Percentiles rank a stretch among this genome's conserved stretches.
These are phyloP conservation scores for Hyposoter didymator DNA, from an alignment of 2,888 invertebrate species.

Conservation along the genomic window DNA sequence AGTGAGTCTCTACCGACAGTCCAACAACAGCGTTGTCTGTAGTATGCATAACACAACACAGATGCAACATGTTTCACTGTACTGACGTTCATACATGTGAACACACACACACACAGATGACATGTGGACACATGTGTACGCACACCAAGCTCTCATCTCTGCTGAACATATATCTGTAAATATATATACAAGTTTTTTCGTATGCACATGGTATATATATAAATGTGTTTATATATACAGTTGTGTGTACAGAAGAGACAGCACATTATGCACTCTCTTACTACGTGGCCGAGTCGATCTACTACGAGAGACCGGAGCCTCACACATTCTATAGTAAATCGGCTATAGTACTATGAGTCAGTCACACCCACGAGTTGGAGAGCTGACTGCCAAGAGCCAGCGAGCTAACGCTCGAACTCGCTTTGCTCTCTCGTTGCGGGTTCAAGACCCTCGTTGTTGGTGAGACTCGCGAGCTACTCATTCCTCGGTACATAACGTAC, in stretches of 20 bases:
- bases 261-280: constrained; percentile 64
- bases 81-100: neutral
- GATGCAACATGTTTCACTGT: neutral
- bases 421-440: constrained; percentile 69
- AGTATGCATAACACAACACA: constrained; percentile 36
- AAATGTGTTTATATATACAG: neutral
- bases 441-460: constrained; percentile 82
- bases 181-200: neutral
- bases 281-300: constrained; percentile 71
- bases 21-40: constrained; percentile 57
- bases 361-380: constrained; percentile 81
- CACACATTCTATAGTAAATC: constrained; percentile 82
- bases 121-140: too few species aligned
- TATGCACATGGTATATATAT: neutral
- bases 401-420: constrained; percentile 32
- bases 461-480: constrained; percentile 67
- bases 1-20: constrained; percentile 66
- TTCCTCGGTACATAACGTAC: constrained; percentile 48
- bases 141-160: neutral
- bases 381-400: constrained; percentile 64
- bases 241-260: neutral
- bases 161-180: neutral
- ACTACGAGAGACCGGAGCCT: constrained; percentile 68
- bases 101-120: too few species aligned
- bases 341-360: constrained; percentile 83